A percentile compares a stretch with the other conserved stretches of the same genome.
Conservation (phyloP, 2,888 invertebrate species). For the Hedychridium roseum region DNA sequence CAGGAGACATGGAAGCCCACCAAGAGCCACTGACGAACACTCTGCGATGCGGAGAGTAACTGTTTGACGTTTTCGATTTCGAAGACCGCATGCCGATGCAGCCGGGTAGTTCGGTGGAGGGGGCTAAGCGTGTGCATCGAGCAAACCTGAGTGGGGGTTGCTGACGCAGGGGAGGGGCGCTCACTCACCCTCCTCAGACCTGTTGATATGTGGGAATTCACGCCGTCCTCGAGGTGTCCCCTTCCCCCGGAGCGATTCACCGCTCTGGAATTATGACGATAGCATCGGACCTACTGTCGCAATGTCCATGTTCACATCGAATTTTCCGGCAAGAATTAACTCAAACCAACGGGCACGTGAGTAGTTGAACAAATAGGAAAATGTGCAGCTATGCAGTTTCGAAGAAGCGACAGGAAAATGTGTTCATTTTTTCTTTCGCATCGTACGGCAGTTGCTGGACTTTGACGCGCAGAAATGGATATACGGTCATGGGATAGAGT, state of each 20-base stretch:
- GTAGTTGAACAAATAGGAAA: no score
- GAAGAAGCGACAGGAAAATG: neutral
- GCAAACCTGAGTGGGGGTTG: slow-evolving; percentile 43
- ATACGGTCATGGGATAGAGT: no score
- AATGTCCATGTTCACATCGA: no score
- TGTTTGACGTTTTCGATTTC: slow-evolving; percentile 63
- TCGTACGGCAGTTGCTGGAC: neutral
- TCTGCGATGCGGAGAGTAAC: slow-evolving; percentile 57
- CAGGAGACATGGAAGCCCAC: no score
- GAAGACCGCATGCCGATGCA: slow-evolving; percentile 62
- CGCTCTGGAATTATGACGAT: no score
- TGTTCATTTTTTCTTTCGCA: neutral
- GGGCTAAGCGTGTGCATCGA: slow-evolving; percentile 30
- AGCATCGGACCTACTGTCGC: no score
- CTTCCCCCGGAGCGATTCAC: no score
- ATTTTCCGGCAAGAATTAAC: no score
- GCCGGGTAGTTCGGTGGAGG: slow-evolving; percentile 38
- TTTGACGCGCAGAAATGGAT: no score
- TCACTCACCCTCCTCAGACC: slow-evolving; percentile 55
- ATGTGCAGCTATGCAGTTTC: no score
- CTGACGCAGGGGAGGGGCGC: slow-evolving; percentile 42
- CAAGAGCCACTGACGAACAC: slow-evolving; percentile 19
- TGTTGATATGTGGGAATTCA: slow-evolving; percentile 64
- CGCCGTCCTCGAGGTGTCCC: slow-evolving; percentile 39
- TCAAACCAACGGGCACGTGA: no score